Base-by-base conservation (phyloP, 2,888 invertebrate species). In the Drosophila rellima region DNA sequence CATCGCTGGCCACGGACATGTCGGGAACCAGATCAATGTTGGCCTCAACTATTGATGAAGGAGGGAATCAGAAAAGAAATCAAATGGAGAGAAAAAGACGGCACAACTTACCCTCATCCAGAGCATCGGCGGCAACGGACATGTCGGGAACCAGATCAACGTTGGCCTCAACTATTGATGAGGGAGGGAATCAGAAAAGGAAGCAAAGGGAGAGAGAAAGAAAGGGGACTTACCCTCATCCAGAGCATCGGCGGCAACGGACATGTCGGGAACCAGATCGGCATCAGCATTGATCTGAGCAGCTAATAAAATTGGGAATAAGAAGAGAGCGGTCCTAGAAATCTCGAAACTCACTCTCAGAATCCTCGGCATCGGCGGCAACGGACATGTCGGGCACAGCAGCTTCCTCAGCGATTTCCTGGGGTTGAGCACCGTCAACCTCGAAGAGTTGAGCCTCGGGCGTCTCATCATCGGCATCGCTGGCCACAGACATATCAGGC, bases 1-100 rank as follows among this genome's bases (percentile, higher is more conserved):
- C 88, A 54, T 82, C 78, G 59, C 67, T 56, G 48, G 82, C 85
- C 48, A 84, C 70, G 6, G 82, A 81, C 33, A 83, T 83, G 26
- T 86, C 83, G 44, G 73, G 78, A 10, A 74, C 17, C 47, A 60
- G 54, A 44, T 57, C 66, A 10, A 20, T 57, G 33, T 74, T 39
- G 13, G 35, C 50, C 3, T 31, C 15, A 7, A 26, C 77, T 75
- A 40, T 13, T 15, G 13, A 23, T 0, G 11, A 18, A 2, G 3
- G 8, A n/a, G 18, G 11, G 26, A 13, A 29, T 31, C 37, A 51
- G 6, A 37, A 17, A 13, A n/a, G n/a, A n/a, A n/a, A n/a, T n/a
- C 0, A 5, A 6, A n/a, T 6, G 13, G 13, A 44, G 23, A 5
- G 13, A 1, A 29, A 15, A 2, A 29, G 11, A 3, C 0, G 26